Evolutionary conservation across 2,797 vertebrate species (phyloP).

Genomic region (Mionectes olivaceus): DNA sequence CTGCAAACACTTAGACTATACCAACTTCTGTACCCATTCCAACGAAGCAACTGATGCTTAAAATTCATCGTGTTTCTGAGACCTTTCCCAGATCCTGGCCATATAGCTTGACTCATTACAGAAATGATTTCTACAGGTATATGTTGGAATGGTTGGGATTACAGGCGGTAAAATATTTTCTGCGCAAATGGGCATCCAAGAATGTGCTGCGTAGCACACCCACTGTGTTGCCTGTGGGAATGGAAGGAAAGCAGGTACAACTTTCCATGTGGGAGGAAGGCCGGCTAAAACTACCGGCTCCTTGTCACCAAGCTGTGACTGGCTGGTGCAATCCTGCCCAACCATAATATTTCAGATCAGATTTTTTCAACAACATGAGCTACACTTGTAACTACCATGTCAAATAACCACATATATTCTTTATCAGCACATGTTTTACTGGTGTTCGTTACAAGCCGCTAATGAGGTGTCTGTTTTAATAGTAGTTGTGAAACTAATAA

Average conservation of each 20-base stretch:
- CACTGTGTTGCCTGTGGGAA: background rate
- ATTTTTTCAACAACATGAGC: background rate
- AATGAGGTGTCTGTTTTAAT: slow-evolving; percentile 61
- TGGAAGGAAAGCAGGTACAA: background rate
- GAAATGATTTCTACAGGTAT: background rate
- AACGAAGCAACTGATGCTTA: background rate
- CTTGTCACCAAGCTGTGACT: background rate
- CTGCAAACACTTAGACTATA: background rate
- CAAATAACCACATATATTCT: slow-evolving; percentile 51
- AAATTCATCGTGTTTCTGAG: background rate
- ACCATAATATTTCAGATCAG: slow-evolving; percentile 25
- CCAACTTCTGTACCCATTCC: rapidly evolving
- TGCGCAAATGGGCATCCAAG: background rate
- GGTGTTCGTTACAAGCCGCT: slow-evolving; percentile 61
- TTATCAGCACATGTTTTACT: slow-evolving; percentile 57
- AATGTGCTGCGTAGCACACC: background rate
- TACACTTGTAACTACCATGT: slow-evolving; percentile 38
- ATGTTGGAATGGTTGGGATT: background rate
- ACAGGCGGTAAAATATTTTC: background rate
- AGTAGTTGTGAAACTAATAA: slow-evolving; percentile 1
- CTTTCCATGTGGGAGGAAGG: background rate
- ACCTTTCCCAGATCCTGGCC: background rate
- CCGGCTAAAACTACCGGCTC: background rate
- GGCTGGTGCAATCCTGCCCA: background rate
- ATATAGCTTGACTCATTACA: background rate